Conservation (phyloP, 1,140 invertebrate species). For the Mizuhopecten yessoensis region DNA sequence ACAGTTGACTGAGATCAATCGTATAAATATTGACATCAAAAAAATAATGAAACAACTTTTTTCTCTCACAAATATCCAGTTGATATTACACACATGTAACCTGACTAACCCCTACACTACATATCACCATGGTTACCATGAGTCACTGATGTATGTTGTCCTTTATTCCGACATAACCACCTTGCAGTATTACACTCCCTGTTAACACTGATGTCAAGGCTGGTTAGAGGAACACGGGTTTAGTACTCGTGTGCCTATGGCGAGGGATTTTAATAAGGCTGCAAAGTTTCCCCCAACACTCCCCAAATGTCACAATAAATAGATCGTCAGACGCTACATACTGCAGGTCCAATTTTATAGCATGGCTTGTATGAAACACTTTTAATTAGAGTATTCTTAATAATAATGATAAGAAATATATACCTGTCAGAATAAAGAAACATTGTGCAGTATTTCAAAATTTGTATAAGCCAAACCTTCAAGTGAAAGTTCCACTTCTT, state of each 20-base stretch:
- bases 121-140: neutral
- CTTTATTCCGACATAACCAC: neutral
- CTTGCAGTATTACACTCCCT: neutral
- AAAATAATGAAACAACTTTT: neutral
- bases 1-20: neutral
- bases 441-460: too few relatives aligned
- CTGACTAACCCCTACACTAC: neutral
- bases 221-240: neutral
- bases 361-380: too few relatives aligned
- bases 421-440: too few relatives aligned
- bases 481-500: too few relatives aligned
- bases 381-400: too few relatives aligned
- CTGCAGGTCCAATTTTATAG: too few relatives aligned
- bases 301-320: slow-evolving; percentile 14
- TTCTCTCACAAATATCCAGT: neutral
- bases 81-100: slow-evolving; percentile 25
- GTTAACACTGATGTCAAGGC: slow-evolving; percentile 5
- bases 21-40: neutral
- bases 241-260: neutral
- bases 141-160: neutral
- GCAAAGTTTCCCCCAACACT: neutral
- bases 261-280: neutral
- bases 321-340: neutral
- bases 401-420: too few relatives aligned
- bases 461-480: too few relatives aligned